Evolutionary conservation across 2,797 vertebrate species (phyloP), one percentile per base, ranked within the genome.

Genomic region (Pseudochirops corinnae): DNA sequence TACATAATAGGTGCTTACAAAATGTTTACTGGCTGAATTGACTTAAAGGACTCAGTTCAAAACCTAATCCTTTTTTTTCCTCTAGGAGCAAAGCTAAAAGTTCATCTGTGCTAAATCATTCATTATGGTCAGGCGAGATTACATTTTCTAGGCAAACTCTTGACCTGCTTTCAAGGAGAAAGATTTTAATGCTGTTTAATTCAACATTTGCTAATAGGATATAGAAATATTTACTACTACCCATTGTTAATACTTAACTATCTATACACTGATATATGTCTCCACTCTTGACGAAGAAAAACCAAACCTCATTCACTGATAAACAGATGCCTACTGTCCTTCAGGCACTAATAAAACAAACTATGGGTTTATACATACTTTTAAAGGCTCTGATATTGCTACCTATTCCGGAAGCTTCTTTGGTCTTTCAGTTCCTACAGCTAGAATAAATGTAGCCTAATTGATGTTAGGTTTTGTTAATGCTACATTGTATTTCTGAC

Each of bases 81-180:
- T 50, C 67, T 67, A 46, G 56, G 92, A 93, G 62, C 93, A 94
- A 52, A 74, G n/a, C 46, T 82, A 46, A 39, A 82, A 21, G 33
- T n/a, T 67, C 53, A 55, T 55, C 53, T 55, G 62, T n/a, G 74
- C 39, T 50, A 87, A 87, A 87, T 87, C 39, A 87, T 46, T 82
- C 74, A 39, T 46, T 46, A 50, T 87, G 74, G 21, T 50, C 24
- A 46, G n/a, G 21, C 31, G 26, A 39, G 24, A 9, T 2, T 87
- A 26, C 24, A 50, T 50, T 87, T 87, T 26, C 39, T 24, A 87
- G 74, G 3, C 26, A 87, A 87, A 87, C 46, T 87, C 39, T 24
- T 87, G 74, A 26, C 26, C 21, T 50, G 39, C 39, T 87, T 87
- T 87, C 24, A 50, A 87, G 24, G 24, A 11, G 26, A 24, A 87